Percentiles rank a stretch among this genome's conserved stretches.
These are phyloP conservation scores for Pipa parva DNA, from an alignment of 2,113 vertebrate species.

Conservation along the genomic window DNA sequence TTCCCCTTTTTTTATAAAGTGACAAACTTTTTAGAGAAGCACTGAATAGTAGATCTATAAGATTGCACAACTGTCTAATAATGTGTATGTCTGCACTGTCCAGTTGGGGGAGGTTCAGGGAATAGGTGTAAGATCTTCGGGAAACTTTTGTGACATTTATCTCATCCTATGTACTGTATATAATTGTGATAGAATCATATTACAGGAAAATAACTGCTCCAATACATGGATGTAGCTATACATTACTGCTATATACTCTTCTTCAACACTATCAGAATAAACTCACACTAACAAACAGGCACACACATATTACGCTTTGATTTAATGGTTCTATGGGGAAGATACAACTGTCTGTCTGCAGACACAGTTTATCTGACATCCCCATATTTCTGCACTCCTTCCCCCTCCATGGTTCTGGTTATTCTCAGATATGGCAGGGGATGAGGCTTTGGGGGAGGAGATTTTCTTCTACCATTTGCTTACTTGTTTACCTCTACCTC, in stretches of 20 bases:
- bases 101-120: no score
- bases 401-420: slow-evolving; percentile 19
- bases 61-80: no score
- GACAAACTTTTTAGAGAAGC: no score
- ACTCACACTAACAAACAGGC: background rate
- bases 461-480: slow-evolving; percentile 21
- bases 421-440: slow-evolving; percentile 23
- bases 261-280: background rate
- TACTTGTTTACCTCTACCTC: slow-evolving; percentile 33
- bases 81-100: no score
- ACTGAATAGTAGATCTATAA: no score
- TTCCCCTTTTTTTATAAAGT: no score
- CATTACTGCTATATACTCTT: no score
- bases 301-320: background rate
- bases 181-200: background rate
- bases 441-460: slow-evolving; percentile 19
- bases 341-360: slow-evolving; percentile 19
- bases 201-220: background rate
- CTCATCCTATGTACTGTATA: background rate
- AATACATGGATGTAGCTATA: no score
- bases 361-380: slow-evolving; percentile 24
- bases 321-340: background rate
- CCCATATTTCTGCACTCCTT: slow-evolving; percentile 8
- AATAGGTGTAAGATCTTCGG: no score
- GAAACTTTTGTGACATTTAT: no score